Evolutionary conservation across 2,797 vertebrate genomes (phyloP).

Genomic region (Sebastes cheni): DNA sequence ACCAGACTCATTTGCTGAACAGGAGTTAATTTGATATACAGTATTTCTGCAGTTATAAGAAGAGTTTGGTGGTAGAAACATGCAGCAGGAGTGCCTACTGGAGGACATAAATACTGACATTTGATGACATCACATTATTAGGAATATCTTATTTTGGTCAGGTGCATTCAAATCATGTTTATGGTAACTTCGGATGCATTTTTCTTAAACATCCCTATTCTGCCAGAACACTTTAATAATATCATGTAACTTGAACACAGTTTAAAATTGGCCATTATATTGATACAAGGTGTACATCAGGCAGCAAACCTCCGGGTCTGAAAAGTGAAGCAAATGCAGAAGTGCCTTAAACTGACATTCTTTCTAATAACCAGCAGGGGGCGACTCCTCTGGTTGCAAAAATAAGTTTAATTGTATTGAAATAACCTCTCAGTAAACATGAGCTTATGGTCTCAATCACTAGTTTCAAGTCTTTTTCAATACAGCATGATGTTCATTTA

Average conservation of each 20-base stretch:
- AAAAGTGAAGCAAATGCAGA: too few relatives aligned
- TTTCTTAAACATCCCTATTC: background rate
- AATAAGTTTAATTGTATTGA: too few relatives aligned
- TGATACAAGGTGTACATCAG: background rate
- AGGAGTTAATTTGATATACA: conserved; percentile 35
- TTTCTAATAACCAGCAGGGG: too few relatives aligned
- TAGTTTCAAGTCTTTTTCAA: too few relatives aligned
- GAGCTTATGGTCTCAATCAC: too few relatives aligned
- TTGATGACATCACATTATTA: conserved; percentile 14
- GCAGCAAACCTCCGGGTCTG: too few relatives aligned
- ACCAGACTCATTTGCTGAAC: conserved; percentile 31
- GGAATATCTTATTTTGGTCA: background rate
- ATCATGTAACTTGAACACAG: background rate
- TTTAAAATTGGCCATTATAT: background rate
- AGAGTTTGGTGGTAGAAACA: conserved; percentile 7
- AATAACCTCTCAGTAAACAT: too few relatives aligned
- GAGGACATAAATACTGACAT: background rate
- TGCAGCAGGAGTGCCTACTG: conserved; percentile 4
- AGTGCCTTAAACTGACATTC: too few relatives aligned
- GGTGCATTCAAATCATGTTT: background rate
- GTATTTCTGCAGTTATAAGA: conserved; percentile 19
- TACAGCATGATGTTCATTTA: too few relatives aligned
- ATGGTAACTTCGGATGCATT: background rate
- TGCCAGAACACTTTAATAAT: background rate
- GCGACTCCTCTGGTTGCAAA: too few relatives aligned